Base-by-base conservation (phyloP, 2,888 invertebrate genomes). In the Spodoptera exigua region DNA sequence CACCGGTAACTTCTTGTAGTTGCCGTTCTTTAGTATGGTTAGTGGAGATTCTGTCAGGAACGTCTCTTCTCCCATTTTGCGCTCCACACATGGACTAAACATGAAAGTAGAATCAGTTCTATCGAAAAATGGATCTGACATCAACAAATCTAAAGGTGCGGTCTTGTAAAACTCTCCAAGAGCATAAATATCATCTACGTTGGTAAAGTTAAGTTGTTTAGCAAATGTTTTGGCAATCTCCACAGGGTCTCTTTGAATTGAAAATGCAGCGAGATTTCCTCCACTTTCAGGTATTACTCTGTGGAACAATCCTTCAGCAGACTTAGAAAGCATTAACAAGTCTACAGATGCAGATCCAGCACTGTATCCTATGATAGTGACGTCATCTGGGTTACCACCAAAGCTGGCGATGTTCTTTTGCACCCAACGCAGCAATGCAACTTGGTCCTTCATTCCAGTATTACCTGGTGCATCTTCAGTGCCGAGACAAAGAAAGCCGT, bases 381-480 rank as follows among this genome's bases (percentile, higher is more conserved):
- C 80, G 36, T 89, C 86, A 43, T 83, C 55, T 16, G 88, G 86
- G 53, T 89, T 85, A 9, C 88, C 89, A 0, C 89, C 86, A 35
- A 85, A 89, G 12, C 58, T 79, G 0, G 77, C 83, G 2, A 89
- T 89, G 44, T 89, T 86, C 10, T 77, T 76, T 27, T 84, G 72
- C 0, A 89, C 86, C 89, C 89, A 89, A 0, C 80, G 81, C 12
- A 89, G 59, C 1, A 84, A 56, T 0, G 85, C 84, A 1, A 89
- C 74, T 53, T 86, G 86, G 35, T 89, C 88, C 60, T 89, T 89
- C 74, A 89, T 71, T 0, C 89, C 88, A 10, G 88, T 88, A 49
- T 89, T 89, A 0, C 89, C 89, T 1, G 88, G 88, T 0, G 45
- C 74, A 40, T 76, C 77, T 16, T 80, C 57, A 1, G 87, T 87